These are phyloP conservation scores for Xenus cinereus DNA, from an alignment of 2,113 vertebrate species.

Conservation along the genomic window DNA sequence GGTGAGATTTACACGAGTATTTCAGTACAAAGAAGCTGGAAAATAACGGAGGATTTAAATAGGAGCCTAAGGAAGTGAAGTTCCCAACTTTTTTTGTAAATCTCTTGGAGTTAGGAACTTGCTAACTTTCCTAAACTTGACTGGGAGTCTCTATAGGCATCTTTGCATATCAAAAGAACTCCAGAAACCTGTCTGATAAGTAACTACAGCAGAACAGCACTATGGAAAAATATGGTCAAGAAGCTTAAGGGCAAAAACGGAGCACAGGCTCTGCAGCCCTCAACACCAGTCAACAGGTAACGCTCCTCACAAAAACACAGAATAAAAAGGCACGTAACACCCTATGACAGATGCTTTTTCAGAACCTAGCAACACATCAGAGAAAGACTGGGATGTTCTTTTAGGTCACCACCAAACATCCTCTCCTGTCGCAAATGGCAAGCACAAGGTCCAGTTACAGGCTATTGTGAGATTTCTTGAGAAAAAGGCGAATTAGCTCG, in stretches of 20 bases:
- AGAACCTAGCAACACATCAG: background rate
- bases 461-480: background rate
- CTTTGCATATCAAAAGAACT: background rate
- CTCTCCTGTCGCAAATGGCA: background rate
- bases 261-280: background rate
- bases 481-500: background rate
- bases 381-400: background rate
- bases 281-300: background rate
- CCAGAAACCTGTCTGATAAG: background rate
- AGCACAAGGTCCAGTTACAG: background rate
- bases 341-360: background rate
- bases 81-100: background rate
- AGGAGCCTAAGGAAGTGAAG: background rate
- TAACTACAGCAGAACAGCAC: background rate
- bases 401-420: background rate
- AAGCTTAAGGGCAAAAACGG: background rate
- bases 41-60: background rate
- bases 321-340: background rate
- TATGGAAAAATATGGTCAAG: background rate
- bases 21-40: background rate
- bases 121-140: background rate
- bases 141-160: background rate
- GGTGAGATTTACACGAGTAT: background rate
- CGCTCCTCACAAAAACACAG: background rate
- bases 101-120: background rate